Base-by-base conservation (phyloP, 1,140 invertebrate genomes). In the Drosophila leontia region DNA sequence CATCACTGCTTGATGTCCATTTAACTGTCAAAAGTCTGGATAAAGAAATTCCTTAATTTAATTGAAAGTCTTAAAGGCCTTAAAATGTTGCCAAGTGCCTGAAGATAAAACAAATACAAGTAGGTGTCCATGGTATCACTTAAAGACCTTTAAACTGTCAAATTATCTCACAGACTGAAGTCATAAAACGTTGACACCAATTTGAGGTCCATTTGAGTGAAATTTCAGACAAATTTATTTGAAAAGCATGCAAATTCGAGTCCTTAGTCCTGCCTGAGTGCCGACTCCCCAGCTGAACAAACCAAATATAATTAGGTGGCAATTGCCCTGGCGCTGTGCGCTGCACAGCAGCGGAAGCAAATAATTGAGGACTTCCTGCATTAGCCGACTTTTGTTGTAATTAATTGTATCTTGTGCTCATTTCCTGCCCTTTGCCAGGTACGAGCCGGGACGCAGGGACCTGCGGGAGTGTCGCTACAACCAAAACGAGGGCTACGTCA, bases 401-500 rank as follows among this genome's bases (percentile, higher is more conserved):
- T 72, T 71, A 72, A 71, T 50, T 59, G 53, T 72, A 72, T 71
- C 55, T 32, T 60, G 53, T 44, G 53, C 67, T 72, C 55, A 44
- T 45, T 75, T 78, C 53, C 53, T 23, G 45, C 45, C 35, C 55
- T 26, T 75, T 78, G 44, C 51, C 60, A 96, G 95, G 96, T 96
- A 96, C 75, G 95, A 96, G 91, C 94, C 94, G 19, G 95, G 95
- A 51, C 93, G 93, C 5, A 92, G 95, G 59, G 94, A 94, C 45
- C 93, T 94, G 64, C 93, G 92, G 7, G 93, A 94, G 53, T 97
- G 96, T 85, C 94, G 95, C 3, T 97, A 97, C 91, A 97, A 96
- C 85, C 95, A 96, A 87, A 97, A 98, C 86, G 94, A 95, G 37
- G 96, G 96, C 3, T 98, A 98, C 93, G 97, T 98, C n/a, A 95